Percentiles rank a stretch among this genome's conserved stretches.
Conservation (phyloP, 1,140 invertebrate genomes). For the Cyphomyrmex costatus region DNA sequence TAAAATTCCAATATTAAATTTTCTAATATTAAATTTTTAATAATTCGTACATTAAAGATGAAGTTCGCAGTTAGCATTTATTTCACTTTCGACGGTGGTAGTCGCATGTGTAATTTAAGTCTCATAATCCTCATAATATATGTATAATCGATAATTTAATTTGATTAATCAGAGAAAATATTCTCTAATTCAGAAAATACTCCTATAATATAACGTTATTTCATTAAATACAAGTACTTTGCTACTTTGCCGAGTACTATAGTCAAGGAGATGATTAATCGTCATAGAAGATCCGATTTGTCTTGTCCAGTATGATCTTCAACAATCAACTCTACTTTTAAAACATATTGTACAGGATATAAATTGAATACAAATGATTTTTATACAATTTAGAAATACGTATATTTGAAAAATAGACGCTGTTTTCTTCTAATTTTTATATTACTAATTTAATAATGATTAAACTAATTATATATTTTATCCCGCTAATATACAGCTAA, state of each 20-base stretch:
- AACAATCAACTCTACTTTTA: not conserved
- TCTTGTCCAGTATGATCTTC: not conserved
- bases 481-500: too few relatives aligned
- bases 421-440: not conserved
- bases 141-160: not conserved
- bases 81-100: not conserved
- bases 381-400: not conserved
- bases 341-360: not conserved
- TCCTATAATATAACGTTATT: not conserved
- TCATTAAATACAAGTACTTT: constrained; percentile 17
- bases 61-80: not conserved
- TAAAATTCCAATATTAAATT: not conserved
- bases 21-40: not conserved
- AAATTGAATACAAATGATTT: not conserved
- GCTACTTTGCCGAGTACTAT: not conserved
- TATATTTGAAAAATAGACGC: not conserved
- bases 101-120: not conserved
- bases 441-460: not conserved
- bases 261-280: not conserved
- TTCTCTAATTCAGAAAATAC: not conserved
- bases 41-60: not conserved
- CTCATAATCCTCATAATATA: too few relatives aligned
- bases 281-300: not conserved
- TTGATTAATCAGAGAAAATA: not conserved
- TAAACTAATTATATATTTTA: not conserved